These are phyloP conservation scores for Gambusia affinis DNA, from an alignment of 2,113 vertebrate species.

Conservation along the genomic window DNA sequence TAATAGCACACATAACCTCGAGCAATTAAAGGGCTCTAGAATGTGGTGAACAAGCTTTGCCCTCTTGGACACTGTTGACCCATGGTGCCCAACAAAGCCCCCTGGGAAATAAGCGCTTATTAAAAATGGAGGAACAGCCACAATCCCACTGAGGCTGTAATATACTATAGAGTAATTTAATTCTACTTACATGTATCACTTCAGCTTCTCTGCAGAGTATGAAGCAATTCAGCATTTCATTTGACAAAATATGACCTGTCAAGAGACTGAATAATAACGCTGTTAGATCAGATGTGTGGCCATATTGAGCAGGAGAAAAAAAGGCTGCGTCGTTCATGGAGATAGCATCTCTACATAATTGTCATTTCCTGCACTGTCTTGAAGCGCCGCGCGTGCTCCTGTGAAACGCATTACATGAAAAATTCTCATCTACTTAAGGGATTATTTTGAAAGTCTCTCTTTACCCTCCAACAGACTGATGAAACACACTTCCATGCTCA, in stretches of 20 bases:
- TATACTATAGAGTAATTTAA: slow-evolving; percentile 82
- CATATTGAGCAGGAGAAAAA: slow-evolving; percentile 41
- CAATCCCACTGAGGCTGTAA: slow-evolving; percentile 78
- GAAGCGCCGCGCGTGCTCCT: slow-evolving; percentile 51
- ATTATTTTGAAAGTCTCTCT: slow-evolving; percentile 79
- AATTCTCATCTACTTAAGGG: slow-evolving; percentile 73
- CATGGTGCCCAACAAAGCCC: slow-evolving; percentile 77
- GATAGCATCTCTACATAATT: slow-evolving; percentile 59
- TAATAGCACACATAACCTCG: slow-evolving; percentile 82
- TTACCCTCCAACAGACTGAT: slow-evolving; percentile 76
- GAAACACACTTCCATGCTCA: slow-evolving; percentile 72
- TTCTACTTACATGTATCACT: slow-evolving; percentile 82
- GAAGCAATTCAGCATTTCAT: slow-evolving; percentile 81
- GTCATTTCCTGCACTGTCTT: slow-evolving; percentile 60
- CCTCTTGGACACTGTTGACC: slow-evolving; percentile 82
- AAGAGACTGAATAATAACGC: slow-evolving; percentile 79
- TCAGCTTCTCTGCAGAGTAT: slow-evolving; percentile 68
- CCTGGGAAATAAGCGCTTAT: slow-evolving; percentile 82
- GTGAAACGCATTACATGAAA: slow-evolving; percentile 64
- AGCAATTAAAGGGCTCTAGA: slow-evolving; percentile 80
- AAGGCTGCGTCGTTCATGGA: slow-evolving; percentile 53
- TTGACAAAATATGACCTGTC: slow-evolving; percentile 82
- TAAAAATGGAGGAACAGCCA: slow-evolving; percentile 81
- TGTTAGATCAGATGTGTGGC: slow-evolving; percentile 63
- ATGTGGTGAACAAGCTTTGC: slow-evolving; percentile 82